Evolutionary conservation across 1,140 invertebrate genomes (phyloP), one percentile per base, ranked within the genome.

Genomic region (Ephestia elutella): DNA sequence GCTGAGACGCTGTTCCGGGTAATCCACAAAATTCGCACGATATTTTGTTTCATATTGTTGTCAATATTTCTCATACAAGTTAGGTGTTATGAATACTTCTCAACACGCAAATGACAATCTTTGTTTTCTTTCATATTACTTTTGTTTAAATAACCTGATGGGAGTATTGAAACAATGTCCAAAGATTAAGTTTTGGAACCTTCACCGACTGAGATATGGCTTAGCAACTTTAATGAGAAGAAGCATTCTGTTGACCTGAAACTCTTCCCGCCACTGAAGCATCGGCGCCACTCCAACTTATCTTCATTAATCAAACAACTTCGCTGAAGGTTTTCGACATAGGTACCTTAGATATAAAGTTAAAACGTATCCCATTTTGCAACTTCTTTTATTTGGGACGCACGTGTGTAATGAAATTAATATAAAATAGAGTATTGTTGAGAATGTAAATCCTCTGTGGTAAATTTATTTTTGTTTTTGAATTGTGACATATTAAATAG

Each of bases 161-260:
- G 10, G 10, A 13, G 30, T 32, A 11, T 32, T 32, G 30, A 32
- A 10, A 44, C 13, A 44, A 44, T 44, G 13, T 44, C 2, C 38
- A 10, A 44, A 44, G 13, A 5, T n/a, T 44, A 54, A 18, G 28
- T 58, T 54, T 54, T 49, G 65, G 54, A 57, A 70, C 19, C 10
- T 60, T 68, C 66, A 78, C 67, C 68, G 59, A 65, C 54, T 60
- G 59, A 59, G 67, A 74, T 65, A 71, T 73, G 75, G 73, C 70
- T 64, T 76, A 70, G 71, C 73, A 64, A 73, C 53, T 72, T 72
- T 78, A 79, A 81, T 78, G 67, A 77, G 71, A 75, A 72, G 64
- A 62, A 62, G 62, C 59, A 49, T 72, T 73, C 57, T 60, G 66
- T 60, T 59, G 62, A 79, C 75, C 73, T 78, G 78, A 68, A 85